Evolutionary conservation across 2,113 vertebrate species (phyloP).

Genomic region (Poeciliopsis retropinna): DNA sequence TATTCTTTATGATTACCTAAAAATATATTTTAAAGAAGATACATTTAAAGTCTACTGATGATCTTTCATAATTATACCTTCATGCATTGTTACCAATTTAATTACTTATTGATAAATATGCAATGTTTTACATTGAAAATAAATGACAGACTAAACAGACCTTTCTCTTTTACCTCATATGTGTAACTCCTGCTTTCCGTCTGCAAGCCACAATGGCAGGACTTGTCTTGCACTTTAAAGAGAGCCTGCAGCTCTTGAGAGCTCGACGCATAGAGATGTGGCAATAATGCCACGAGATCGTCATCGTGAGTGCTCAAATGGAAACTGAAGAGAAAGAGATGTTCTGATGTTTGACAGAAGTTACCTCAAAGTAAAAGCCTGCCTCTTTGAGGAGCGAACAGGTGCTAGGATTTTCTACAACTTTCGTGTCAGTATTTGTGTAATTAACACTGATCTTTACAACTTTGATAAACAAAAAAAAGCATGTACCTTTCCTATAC

Average conservation of each 20-base stretch:
- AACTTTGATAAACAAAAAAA: neutral
- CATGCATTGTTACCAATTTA: neutral
- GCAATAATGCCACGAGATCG: slow-evolving; percentile 36
- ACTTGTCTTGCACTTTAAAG: neutral
- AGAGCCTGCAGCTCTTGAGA: slow-evolving; percentile 10
- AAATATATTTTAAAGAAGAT: neutral
- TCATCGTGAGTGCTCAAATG: slow-evolving; percentile 52
- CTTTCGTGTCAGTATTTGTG: no score
- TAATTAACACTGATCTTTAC: neutral
- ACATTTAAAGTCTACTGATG: neutral
- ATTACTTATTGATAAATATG: neutral
- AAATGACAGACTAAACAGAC: neutral
- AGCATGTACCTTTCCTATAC: neutral
- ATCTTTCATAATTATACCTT: neutral
- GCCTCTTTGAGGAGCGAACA: slow-evolving; percentile 25
- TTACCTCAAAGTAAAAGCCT: slow-evolving; percentile 59
- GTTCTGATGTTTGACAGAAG: slow-evolving; percentile 22
- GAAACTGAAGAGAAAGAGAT: slow-evolving; percentile 59
- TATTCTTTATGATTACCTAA: neutral
- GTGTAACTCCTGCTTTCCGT: neutral
- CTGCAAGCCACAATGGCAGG: slow-evolving; percentile 4
- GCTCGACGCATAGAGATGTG: slow-evolving; percentile 24
- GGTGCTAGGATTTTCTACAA: neutral
- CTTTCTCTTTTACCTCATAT: neutral
- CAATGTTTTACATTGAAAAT: neutral